Evolutionary conservation across 2,797 vertebrate species (phyloP), one percentile per base, ranked within the genome.

Genomic region (Cyprinella venusta): DNA sequence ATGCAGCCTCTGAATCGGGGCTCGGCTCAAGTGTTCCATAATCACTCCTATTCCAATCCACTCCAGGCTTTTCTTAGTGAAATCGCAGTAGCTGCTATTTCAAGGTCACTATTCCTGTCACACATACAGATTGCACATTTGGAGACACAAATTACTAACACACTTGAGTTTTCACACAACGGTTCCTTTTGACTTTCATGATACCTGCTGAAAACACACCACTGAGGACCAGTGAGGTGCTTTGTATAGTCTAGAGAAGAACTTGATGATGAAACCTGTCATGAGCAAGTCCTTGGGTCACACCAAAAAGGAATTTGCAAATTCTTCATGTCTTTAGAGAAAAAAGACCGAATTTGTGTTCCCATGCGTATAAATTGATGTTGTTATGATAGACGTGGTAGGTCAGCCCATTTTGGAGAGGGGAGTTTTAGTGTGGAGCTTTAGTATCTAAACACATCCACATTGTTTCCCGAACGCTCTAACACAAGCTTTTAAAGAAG

Each of bases 371-470:
- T 72, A 78, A 76, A 83, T 59, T 24, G 26, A 75, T 56, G 12
- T 40, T 83, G 74, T 48, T 61, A 59, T 80, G 42, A 59, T 38
- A 76, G 6, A 52, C n/a, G 1, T 6, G 42, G 45, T 21, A 18
- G 33, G n/a, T 21, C n/a, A 38, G 5, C 40, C 40, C 36, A 48
- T 81, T 78, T 87, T 42, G 54, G n/a, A 70, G 72, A 42, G 33
- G 61, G 16, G 63, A 33, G 45, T 72, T 87, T 75, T 52, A 52
- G 74, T 59, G 4, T 75, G 40, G 64, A 75, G 54, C 40, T 45
- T 72, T 64, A 52, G 40, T 64, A 70, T 81, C 21, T 83, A 83
- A 88, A 86, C 64, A 87, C 48, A 52, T 71, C 19, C 50, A 88
- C 5, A 12, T 75, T 87, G 70, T 84, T 85, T 81, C 76, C 75